phyloP scores from a whole-genome alignment of 2,888 invertebrate species.

The Tachina fera region DNA sequence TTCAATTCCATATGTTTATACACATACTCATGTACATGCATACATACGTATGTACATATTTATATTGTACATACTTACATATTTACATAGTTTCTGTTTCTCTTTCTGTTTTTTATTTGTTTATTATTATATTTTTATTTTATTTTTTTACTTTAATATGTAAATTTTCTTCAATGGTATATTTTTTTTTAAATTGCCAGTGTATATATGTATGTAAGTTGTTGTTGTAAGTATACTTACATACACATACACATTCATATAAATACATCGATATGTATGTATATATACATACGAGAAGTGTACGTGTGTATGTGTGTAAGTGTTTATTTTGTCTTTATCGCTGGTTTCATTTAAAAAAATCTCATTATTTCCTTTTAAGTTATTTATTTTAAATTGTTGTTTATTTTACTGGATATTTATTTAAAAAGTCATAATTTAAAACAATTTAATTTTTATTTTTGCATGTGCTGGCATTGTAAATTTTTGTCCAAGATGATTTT shows the following conservation, averaged over 20 bases:
- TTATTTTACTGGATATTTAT: conserved; percentile 39
- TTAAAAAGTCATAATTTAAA: conserved; percentile 52
- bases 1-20: conserved; percentile 49
- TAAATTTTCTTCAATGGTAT: conserved; percentile 62
- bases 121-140: conserved; percentile 43
- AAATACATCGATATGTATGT: neutral
- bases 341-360: conserved; percentile 38
- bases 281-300: neutral
- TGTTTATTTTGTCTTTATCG: conserved; percentile 27
- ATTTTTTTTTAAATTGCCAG: conserved; percentile 27
- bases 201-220: neutral
- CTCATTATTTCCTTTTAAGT: conserved; percentile 58
- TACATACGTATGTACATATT: too few relatives aligned
- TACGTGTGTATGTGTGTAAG: neutral
- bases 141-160: conserved; percentile 54
- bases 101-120: conserved; percentile 36
- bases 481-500: conserved; percentile 23
- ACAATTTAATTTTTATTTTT: conserved; percentile 14
- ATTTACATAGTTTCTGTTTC: conserved; percentile 31
- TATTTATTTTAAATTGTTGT: conserved; percentile 52
- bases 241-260: neutral
- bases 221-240: neutral
- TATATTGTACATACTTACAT: too few relatives aligned
- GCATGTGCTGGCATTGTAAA: neutral
- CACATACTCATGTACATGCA: too few relatives aligned